Conservation (phyloP, 2,113 vertebrate species). For the Campylomormyrus tamandua region DNA sequence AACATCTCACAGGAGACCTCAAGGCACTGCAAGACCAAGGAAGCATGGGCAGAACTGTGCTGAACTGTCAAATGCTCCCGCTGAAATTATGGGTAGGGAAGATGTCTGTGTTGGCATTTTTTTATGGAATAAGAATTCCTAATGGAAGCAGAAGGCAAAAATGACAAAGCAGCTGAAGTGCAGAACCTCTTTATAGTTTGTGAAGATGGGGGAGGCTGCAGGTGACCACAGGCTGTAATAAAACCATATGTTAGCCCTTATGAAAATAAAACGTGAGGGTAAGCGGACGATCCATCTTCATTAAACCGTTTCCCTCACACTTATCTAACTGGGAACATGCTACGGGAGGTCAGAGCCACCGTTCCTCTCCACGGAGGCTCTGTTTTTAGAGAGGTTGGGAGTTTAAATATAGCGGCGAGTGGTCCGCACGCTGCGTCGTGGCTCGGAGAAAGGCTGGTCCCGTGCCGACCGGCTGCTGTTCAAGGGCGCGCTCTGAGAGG, state of each 20-base stretch:
- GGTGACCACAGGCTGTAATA: slow-evolving; percentile 67
- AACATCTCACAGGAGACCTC: slow-evolving; percentile 67
- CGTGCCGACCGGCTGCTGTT: slow-evolving; percentile 62
- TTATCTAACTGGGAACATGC: slow-evolving; percentile 59
- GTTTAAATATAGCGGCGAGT: slow-evolving; percentile 57
- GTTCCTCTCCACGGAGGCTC: slow-evolving; percentile 42
- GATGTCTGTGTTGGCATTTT: slow-evolving; percentile 49
- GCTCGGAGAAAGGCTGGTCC: slow-evolving; percentile 50
- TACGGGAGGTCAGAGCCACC: slow-evolving; percentile 60
- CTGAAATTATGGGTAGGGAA: slow-evolving; percentile 53
- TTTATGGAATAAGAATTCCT: slow-evolving; percentile 31
- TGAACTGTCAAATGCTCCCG: slow-evolving; percentile 60
- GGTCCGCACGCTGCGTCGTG: slow-evolving; percentile 33
- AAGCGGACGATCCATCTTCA: slow-evolving; percentile 70
- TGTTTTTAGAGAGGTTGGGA: slow-evolving; percentile 30
- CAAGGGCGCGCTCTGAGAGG: slow-evolving; percentile 61
- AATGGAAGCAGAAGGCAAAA: slow-evolving; percentile 39
- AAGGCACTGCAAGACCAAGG: slow-evolving; percentile 55
- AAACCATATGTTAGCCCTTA: slow-evolving; percentile 69
- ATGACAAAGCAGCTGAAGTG: slow-evolving; percentile 35
- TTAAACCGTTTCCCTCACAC: slow-evolving; percentile 64
- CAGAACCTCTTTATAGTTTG: slow-evolving; percentile 39
- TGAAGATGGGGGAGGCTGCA: slow-evolving; percentile 51
- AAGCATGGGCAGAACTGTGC: slow-evolving; percentile 54
- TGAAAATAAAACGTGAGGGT: slow-evolving; percentile 69